Conservation (phyloP, 2,888 invertebrate species). For the Alsophila aescularia region DNA sequence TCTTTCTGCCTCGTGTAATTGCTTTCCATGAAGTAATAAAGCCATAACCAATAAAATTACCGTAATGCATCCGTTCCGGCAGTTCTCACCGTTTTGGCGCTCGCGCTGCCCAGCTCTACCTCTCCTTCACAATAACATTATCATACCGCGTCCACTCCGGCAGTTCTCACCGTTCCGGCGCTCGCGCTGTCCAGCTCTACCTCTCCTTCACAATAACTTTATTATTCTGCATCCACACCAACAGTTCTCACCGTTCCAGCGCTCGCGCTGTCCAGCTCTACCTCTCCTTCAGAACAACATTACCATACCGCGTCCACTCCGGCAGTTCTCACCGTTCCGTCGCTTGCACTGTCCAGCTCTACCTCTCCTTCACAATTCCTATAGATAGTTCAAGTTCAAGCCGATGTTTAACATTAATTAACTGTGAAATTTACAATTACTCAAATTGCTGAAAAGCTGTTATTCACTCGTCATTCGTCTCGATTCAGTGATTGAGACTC, state of each 20-base stretch:
- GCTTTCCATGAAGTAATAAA: slow-evolving; percentile 1
- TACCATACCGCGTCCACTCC: not conserved
- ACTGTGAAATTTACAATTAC: no score
- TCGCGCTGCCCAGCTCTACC: not conserved
- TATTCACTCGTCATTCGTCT: no score
- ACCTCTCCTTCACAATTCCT: no score
- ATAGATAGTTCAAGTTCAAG: no score
- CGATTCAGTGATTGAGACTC: no score
- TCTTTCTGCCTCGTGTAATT: not conserved
- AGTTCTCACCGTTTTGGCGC: not conserved
- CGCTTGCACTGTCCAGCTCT: not conserved
- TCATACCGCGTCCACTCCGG: not conserved
- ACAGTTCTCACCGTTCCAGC: not conserved
- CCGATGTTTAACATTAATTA: no score
- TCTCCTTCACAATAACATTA: not conserved
- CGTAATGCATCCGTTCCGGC: not conserved
- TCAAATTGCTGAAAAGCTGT: no score
- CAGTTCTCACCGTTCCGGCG: not conserved
- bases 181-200: not conserved
- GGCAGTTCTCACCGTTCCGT: not conserved
- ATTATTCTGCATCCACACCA: not conserved
- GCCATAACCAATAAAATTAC: slow-evolving; percentile 3
- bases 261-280: not conserved
- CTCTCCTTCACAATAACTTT: not conserved
- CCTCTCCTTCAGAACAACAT: not conserved